Evolutionary conservation across 2,888 invertebrate species (phyloP).

Genomic region (Parthenolecanium corni): DNA sequence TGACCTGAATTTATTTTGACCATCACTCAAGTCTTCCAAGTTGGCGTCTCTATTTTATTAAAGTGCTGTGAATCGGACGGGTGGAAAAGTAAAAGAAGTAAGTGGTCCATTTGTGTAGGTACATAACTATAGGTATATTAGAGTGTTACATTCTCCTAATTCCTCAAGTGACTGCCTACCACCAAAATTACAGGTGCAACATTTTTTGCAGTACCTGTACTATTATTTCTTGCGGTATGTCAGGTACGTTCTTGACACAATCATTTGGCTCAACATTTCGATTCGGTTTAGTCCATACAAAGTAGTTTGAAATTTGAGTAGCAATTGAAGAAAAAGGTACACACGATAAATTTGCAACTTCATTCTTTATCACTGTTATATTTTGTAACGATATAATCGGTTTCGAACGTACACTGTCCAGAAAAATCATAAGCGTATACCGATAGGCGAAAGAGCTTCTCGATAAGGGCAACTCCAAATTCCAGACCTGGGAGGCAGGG

Average conservation of each 20-base stretch:
- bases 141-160: background rate
- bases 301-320: no score
- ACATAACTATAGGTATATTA: no score
- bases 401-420: constrained; percentile 70
- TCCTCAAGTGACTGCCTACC: background rate
- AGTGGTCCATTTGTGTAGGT: no score
- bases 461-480: no score
- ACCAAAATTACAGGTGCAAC: background rate
- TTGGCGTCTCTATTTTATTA: background rate
- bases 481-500: no score
- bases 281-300: constrained; percentile 53
- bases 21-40: no score
- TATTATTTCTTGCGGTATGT: background rate
- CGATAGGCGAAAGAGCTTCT: no score
- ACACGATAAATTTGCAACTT: constrained; percentile 61
- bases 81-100: no score
- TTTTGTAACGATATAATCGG: constrained; percentile 82
- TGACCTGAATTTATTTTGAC: no score
- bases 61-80: no score
- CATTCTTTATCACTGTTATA: constrained; percentile 60
- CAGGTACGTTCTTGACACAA: no score
- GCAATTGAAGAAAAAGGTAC: constrained; percentile 64
- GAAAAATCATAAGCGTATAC: constrained; percentile 5
- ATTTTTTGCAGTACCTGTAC: constrained; percentile 3
- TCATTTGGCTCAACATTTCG: background rate